Base-by-base conservation (phyloP, 2,888 invertebrate genomes). In the Acanthosepion esculentum region DNA sequence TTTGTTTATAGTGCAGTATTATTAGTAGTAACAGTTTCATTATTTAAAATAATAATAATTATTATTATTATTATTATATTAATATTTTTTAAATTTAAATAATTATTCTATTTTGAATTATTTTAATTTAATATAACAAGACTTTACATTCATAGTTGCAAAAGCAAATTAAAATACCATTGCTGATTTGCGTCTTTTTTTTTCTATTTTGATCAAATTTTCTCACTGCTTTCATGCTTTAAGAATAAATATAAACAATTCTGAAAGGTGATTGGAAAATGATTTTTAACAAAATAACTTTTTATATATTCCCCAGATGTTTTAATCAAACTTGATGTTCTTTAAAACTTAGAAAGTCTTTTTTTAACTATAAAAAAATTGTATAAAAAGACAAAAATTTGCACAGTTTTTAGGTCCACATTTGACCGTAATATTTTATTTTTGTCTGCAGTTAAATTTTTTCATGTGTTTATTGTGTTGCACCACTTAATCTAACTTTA, bases 401-500 rank as follows among this genome's bases (percentile, higher is more conserved):
- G 78, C 78, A 78, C 78, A 78, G 18, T 78, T n/a, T n/a, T 78
- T 78, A 29, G 78, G 78, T 78, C 78, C 3, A 29, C 29, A 78
- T 78, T 78, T 78, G 78, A 78, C 78, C 10, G 0, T 78, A n/a
- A 78, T 29, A 78, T 78, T 78, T 78, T n/a, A n/a, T 78, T 78
- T 78, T 78, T 78, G n/a, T 78, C 78, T 78, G 78, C n/a, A 78
- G 29, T 59, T 59, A 26, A 59, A 59, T 78, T n/a, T 64, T 78
- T 78, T 78, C n/a, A n/a, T 78, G 78, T 78, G 78, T 78, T 59
- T 59, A 59, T 59, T 59, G 78, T 78, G 78, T 78, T 78, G 78
- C 78, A 78, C 78, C 78, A 78, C 78, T 78, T 78, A 78, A n/a
- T 78, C 78, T 78, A 78, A n/a, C 78, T 78, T 78, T 78, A 78